A percentile compares a stretch with the other conserved stretches of the same genome.
Evolutionary conservation across 1,140 invertebrate species (phyloP).

Genomic region (Pseudomyrmex dendroicus): DNA sequence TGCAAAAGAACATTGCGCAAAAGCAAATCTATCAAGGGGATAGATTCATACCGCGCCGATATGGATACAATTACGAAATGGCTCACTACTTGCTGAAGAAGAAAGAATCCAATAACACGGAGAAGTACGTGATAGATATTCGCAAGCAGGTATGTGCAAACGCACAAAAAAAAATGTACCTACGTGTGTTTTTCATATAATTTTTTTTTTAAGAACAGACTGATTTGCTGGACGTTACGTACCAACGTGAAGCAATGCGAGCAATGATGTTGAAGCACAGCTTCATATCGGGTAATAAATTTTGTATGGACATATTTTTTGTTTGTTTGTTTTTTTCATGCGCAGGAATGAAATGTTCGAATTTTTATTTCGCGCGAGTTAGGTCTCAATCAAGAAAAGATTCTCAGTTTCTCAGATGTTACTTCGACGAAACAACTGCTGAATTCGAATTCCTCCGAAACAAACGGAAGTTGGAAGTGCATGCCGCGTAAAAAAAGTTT

Average conservation of each 20-base stretch:
- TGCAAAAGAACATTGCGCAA: no score
- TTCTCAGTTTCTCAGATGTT: background rate
- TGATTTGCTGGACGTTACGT: background rate
- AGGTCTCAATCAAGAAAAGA: conserved; percentile 22
- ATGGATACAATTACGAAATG: conserved; percentile 56
- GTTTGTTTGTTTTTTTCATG: background rate
- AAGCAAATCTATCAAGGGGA: conserved; percentile 53
- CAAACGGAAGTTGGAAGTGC: conserved; percentile 56
- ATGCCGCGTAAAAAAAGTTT: conserved; percentile 53
- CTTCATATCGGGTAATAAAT: conserved; percentile 36
- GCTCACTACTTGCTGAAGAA: conserved; percentile 62
- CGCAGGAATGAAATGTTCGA: background rate
- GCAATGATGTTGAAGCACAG: background rate
- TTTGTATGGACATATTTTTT: background rate
- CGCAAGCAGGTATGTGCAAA: conserved; percentile 64
- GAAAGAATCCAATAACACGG: background rate
- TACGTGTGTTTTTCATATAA: background rate
- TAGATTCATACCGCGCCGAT: conserved; percentile 73
- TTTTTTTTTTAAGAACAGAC: conserved; percentile 14
- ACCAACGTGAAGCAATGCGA: conserved; percentile 6
- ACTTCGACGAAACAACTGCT: background rate
- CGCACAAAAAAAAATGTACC: background rate
- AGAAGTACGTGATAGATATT: conserved; percentile 64
- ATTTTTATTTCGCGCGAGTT: background rate
- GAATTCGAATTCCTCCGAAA: background rate